These are phyloP conservation scores for Odontophorus gujanensis DNA, from an alignment of 2,113 vertebrate species.

Conservation along the genomic window DNA sequence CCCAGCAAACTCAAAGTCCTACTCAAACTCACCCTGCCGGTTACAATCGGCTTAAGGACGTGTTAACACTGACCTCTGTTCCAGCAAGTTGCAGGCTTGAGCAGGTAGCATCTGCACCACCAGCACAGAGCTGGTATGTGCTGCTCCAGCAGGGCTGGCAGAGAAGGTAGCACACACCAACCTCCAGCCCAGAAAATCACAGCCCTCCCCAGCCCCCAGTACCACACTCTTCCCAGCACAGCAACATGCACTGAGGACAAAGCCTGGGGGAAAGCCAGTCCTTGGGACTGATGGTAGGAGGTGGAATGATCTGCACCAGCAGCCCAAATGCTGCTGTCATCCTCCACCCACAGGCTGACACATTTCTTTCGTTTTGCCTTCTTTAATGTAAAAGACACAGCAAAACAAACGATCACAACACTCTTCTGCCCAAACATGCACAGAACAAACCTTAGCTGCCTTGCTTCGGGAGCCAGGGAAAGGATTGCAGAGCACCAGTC, in stretches of 20 bases:
- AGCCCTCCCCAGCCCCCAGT: background rate
- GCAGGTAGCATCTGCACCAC: background rate
- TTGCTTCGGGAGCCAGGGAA: background rate
- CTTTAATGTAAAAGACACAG: background rate
- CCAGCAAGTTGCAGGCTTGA: slow-evolving; percentile 15
- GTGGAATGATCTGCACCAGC: background rate
- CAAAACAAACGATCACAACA: background rate
- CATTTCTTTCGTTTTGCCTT: slow-evolving; percentile 35
- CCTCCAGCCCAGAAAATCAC: too few species aligned
- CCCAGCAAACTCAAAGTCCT: background rate
- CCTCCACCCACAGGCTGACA: slow-evolving; percentile 53
- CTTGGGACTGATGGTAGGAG: slow-evolving; percentile 19
- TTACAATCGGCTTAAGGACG: background rate
- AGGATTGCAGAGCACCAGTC: background rate
- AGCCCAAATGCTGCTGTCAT: slow-evolving; percentile 37
- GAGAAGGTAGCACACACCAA: background rate
- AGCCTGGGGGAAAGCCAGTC: background rate
- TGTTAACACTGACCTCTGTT: slow-evolving; percentile 14
- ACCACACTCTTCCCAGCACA: background rate
- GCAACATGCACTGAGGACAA: rapidly evolving
- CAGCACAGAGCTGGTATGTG: background rate
- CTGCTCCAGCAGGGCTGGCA: background rate
- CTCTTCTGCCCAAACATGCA: slow-evolving; percentile 18
- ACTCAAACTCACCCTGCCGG: background rate
- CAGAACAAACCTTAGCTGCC: background rate